A percentile compares a stretch with the other conserved stretches of the same genome.
Evolutionary conservation across 2,888 invertebrate species (phyloP).

Genomic region (Patella caerulea): DNA sequence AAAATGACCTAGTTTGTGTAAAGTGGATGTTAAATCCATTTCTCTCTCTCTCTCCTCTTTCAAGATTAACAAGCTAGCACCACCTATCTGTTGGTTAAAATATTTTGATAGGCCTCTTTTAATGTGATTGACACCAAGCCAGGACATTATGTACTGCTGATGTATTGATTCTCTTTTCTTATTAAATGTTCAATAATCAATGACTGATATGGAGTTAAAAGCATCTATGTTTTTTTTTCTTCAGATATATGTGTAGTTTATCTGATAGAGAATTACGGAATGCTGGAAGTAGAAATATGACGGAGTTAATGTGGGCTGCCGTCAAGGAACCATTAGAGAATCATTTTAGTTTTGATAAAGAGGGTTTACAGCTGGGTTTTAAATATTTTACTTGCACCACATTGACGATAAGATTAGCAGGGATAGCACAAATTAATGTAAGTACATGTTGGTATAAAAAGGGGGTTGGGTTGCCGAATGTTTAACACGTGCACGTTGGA

Average conservation of each 20-base stretch:
- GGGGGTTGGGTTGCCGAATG: too few species aligned
- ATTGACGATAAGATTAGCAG: constrained; percentile 91
- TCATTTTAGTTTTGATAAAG: constrained; percentile 83
- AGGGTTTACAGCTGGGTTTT: constrained; percentile 92
- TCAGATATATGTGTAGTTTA: constrained; percentile 88
- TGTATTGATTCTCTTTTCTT: too few species aligned
- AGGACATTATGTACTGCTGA: too few species aligned
- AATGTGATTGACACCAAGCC: too few species aligned
- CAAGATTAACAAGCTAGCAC: background rate
- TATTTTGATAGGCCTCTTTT: too few species aligned
- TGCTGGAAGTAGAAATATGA: constrained; percentile 92
- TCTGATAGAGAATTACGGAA: constrained; percentile 92
- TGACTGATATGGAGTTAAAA: too few species aligned
- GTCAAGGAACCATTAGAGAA: constrained; percentile 84
- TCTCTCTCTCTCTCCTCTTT: too few species aligned
- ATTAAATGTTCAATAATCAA: too few species aligned
- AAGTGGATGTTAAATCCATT: too few species aligned
- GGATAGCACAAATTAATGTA: constrained; percentile 94
- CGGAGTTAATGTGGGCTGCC: constrained; percentile 96
- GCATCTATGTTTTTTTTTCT: background rate
- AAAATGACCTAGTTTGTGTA: too few species aligned
- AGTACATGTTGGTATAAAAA: constrained; percentile 31
- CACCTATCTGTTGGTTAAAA: background rate
- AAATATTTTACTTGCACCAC: constrained; percentile 97
- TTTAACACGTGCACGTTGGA: too few species aligned